phyloP scores from a whole-genome alignment of 2,888 invertebrate species.

The Anagyrus pseudococci region DNA sequence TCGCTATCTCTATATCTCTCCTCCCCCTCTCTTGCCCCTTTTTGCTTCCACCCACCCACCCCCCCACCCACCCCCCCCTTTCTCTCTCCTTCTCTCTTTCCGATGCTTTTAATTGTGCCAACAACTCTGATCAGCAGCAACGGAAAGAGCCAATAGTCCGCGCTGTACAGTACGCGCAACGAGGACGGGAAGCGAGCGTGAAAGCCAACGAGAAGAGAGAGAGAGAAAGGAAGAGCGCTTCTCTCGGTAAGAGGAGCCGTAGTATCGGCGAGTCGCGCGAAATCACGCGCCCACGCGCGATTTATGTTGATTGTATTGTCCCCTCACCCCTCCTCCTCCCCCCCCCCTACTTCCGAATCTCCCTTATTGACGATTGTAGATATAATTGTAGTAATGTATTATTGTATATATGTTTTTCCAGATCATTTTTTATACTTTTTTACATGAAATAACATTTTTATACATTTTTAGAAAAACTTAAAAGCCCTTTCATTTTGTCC shows the following conservation, averaged over 20 bases:
- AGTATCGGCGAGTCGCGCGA: not conserved
- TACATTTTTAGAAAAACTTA: not conserved
- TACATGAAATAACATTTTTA: slow-evolving; percentile 18
- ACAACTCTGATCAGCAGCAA: slow-evolving; percentile 24
- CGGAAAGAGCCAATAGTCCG: too few species aligned
- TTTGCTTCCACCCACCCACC: too few species aligned
- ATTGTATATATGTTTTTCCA: slow-evolving; percentile 40
- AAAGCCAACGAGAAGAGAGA: not conserved
- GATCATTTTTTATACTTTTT: slow-evolving; percentile 37
- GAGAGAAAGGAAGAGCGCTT: not conserved
- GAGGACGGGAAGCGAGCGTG: not conserved
- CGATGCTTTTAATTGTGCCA: slow-evolving; percentile 35
- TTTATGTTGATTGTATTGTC: too few species aligned
- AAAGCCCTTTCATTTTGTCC: not conserved
- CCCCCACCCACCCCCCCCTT: too few species aligned
- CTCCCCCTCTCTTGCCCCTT: too few species aligned
- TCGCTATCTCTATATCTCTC: not conserved
- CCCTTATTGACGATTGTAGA: slow-evolving; percentile 33
- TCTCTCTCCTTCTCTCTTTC: too few species aligned
- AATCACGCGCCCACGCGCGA: not conserved
- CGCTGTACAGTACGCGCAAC: not conserved
- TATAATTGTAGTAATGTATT: slow-evolving; percentile 36
- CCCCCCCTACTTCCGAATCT: too few species aligned
- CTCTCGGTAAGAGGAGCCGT: not conserved
- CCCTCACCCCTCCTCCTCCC: too few species aligned